Evolutionary conservation across 2,797 vertebrate species (phyloP), one percentile per base, ranked within the genome.

Genomic region (Graptemys geographica): DNA sequence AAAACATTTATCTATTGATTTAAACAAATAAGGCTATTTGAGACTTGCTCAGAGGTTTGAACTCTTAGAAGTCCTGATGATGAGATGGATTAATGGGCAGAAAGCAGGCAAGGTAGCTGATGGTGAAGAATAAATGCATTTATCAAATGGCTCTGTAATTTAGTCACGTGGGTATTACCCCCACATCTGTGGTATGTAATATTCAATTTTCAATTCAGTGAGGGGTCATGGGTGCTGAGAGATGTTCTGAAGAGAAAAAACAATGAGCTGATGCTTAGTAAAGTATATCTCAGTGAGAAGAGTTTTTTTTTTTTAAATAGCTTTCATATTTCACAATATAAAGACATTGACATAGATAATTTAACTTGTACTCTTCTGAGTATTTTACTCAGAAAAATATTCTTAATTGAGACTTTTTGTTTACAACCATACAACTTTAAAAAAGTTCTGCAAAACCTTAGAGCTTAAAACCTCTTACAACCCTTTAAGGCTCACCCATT

Each of bases 11-110:
- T 85, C 80, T 89, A 0, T 56, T 62, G 21, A 62, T 95, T 83
- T 86, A 80, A 94, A 11, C 59, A 83, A 81, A 86, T 41, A 3
- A 83, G 72, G 12, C 82, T 81, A 27, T 87, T 87, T 84, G 33
- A 8, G 86, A 87, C 69, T 69, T 88, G 90, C 86, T 93, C 86
- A 53, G 6, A 76, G 74, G 57, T 91, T 87, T 95, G 89, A 92
- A 96, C 94, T 88, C 89, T 89, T 94, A 92, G 53, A 1, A 79
- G 84, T 89, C 78, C 78, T 93, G n/a, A 28, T 0, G 10, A 86
- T 37, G 83, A 96, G 90, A 94, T 49, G 90, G 81, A 49, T 90
- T 86, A 93, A 57, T 81, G 84, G 92, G 79, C 2, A 13, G 47
- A 2, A 0, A 51, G 57, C 84, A 94, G 88, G 56, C 33, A 27